Percentiles rank a stretch among this genome's conserved stretches.
These are phyloP conservation scores for Forbesichthys papilliferus DNA, from an alignment of 2,113 vertebrate genomes.

Conservation along the genomic window DNA sequence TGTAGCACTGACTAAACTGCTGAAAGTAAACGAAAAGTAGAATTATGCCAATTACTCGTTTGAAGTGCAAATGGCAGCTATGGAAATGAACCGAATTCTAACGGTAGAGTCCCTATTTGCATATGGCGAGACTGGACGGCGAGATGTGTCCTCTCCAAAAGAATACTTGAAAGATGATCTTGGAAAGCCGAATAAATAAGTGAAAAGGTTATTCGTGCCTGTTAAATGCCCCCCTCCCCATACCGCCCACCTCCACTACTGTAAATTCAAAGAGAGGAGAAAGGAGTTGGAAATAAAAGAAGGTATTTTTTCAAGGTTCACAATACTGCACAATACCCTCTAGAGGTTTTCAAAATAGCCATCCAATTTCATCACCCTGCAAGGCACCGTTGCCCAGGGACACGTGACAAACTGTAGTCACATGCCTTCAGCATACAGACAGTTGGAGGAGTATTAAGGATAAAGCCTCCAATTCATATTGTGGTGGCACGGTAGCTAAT, in stretches of 20 bases:
- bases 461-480: slow-evolving; percentile 37
- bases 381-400: slow-evolving; percentile 20
- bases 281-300: slow-evolving; percentile 6
- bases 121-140: not conserved
- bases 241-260: not conserved
- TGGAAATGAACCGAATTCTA: not conserved
- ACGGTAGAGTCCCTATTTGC: slow-evolving; percentile 1
- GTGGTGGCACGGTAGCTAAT: slow-evolving; percentile 59
- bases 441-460: slow-evolving; percentile 44
- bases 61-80: not conserved
- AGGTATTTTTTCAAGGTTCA: slow-evolving; percentile 16
- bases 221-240: slow-evolving; percentile 5
- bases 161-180: not conserved
- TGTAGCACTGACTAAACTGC: not conserved
- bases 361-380: slow-evolving; percentile 28
- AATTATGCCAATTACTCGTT: not conserved
- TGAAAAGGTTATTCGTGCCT: not conserved
- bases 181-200: not conserved
- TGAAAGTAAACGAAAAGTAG: not conserved
- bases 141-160: not conserved
- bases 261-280: slow-evolving; percentile 13
- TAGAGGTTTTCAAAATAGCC: slow-evolving; percentile 25
- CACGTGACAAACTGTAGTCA: slow-evolving; percentile 30
- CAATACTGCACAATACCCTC: slow-evolving; percentile 22
- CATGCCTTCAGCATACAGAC: slow-evolving; percentile 29